phyloP scores from a whole-genome alignment of 2,888 invertebrate genomes.

The Caenorhabditis becei region DNA sequence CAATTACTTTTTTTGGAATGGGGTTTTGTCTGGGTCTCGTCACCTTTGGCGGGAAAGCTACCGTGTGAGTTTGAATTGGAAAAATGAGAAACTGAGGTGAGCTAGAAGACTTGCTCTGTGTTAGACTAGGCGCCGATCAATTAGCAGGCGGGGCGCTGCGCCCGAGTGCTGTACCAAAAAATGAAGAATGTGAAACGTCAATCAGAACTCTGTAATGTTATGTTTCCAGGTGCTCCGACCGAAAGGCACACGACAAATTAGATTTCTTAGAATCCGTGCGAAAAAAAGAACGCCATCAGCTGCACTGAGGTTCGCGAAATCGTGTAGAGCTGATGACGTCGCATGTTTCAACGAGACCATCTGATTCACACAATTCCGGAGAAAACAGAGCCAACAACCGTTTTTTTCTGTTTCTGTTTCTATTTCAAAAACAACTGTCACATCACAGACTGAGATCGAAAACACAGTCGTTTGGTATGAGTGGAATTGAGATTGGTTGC shows the following conservation, averaged over 20 bases:
- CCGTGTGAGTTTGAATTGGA: no score
- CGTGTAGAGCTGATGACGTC: not conserved
- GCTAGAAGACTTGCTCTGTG: not conserved
- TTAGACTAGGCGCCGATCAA: not conserved
- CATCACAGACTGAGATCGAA: no score
- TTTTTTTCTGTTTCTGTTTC: no score
- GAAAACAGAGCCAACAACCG: no score
- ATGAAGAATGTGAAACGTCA: conserved; percentile 7
- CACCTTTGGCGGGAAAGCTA: no score
- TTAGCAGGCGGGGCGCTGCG: not conserved
- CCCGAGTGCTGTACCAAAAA: not conserved
- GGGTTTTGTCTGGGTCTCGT: not conserved
- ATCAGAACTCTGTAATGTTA: not conserved
- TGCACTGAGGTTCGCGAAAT: not conserved
- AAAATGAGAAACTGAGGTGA: no score
- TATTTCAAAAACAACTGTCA: no score
- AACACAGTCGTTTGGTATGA: no score
- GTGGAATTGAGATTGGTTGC: not conserved
- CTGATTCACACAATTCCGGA: not conserved
- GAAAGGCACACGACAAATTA: not conserved
- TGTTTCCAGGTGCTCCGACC: conserved; percentile 7
- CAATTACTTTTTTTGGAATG: no score
- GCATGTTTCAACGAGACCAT: not conserved
- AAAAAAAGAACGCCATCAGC: conserved; percentile 1
- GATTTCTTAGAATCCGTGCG: not conserved